Base-by-base conservation (phyloP, 2,113 vertebrate genomes). In the Chaetodon trifascialis region DNA sequence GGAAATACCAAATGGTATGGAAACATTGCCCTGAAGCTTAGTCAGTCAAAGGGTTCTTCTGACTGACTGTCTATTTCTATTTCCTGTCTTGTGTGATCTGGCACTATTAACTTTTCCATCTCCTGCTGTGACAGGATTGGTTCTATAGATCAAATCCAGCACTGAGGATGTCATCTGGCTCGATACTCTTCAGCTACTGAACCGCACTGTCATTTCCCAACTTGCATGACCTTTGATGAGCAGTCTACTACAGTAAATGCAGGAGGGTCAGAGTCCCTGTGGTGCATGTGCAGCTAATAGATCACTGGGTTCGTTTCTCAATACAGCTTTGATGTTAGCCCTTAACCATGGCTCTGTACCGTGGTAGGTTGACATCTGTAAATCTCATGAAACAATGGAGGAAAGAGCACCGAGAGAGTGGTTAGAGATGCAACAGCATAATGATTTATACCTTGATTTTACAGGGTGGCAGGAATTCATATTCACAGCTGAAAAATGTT, bases 1-100 rank as follows among this genome's bases (percentile, higher is more conserved):
- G 4, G 42, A 81, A 86, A 82, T 52, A 74, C 51, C 52, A 83
- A 88, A 85, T 80, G 76, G 63, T 63, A 81, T 55, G 76, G 64
- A 88, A 90, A 80, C 63, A 73, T 84, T 67, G 40, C 63, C 60
- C 60, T 25, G 30, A 55, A 85, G 78, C 79, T 63, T 21, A 76
- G 49, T 47, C 21, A 34, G 54, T 85, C 64, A 52, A 70, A 71
- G 51, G 36, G 23, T 23, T 56, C 44, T 15, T 63, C 62, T 36
- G 34, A 25, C 52, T 54, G 51, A 11, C 63, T 72, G 55, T 64
- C 38, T 65, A 5, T 47, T n/a, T 75, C 60, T 55, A 34, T 76
- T 82, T 60, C 59, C 36, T 78, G 60, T 55, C 71, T 25, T 23
- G 25, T 69, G 66, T 70, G 74, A 81, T 76, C 38, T 5, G 0